phyloP scores from a whole-genome alignment of 2,797 vertebrate genomes.

The Danio tinwini region DNA sequence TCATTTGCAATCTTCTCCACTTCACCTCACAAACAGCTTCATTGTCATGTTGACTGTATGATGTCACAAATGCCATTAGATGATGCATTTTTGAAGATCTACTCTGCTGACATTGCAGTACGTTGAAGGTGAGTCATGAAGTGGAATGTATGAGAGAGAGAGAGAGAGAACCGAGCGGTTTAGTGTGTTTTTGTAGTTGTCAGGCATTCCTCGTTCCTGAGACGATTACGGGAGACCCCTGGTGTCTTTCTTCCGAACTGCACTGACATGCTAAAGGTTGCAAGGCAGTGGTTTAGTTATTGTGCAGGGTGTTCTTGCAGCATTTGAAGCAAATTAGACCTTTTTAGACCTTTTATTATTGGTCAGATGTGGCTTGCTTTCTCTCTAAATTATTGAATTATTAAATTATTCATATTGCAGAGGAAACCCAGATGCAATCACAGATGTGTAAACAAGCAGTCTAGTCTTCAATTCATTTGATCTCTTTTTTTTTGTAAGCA shows the following conservation, averaged over 20 bases:
- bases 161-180: no score
- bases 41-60: neutral
- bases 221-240: constrained; percentile 68
- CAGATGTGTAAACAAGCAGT: neutral
- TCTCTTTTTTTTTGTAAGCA: neutral
- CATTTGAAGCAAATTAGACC: neutral
- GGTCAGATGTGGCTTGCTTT: neutral
- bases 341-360: neutral
- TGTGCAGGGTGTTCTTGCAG: constrained; percentile 23
- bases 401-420: neutral
- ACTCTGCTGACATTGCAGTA: constrained; percentile 3
- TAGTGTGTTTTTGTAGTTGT: constrained; percentile 42
- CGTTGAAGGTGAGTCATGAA: constrained; percentile 21
- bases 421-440: neutral
- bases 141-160: constrained; percentile 4
- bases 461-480: neutral
- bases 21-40: no score
- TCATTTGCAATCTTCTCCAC: neutral
- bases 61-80: neutral
- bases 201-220: constrained; percentile 43
- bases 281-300: constrained; percentile 52
- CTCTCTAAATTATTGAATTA: neutral
- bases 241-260: constrained; percentile 55
- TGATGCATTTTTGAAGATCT: neutral
- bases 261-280: neutral